These are phyloP conservation scores for Polydesmus complanatus DNA, from an alignment of 2,888 invertebrate species.

Conservation along the genomic window DNA sequence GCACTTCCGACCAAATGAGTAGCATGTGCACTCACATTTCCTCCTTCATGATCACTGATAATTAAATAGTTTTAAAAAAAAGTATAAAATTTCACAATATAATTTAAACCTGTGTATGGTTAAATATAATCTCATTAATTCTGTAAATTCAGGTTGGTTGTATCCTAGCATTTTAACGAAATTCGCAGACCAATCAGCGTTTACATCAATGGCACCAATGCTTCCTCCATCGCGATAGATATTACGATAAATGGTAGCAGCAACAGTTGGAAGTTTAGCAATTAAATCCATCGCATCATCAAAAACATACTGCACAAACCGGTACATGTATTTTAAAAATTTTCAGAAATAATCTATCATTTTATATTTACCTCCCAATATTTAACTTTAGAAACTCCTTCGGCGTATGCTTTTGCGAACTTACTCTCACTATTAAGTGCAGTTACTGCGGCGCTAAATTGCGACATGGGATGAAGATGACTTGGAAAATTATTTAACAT, in stretches of 20 bases:
- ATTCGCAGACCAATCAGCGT: constrained; percentile 86
- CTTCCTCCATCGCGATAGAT: constrained; percentile 68
- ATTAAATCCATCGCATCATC: constrained; percentile 92
- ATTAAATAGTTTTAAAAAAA: constrained; percentile 14
- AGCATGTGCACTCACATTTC: constrained; percentile 90
- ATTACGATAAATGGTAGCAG: constrained; percentile 87
- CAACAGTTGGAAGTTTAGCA: constrained; percentile 84
- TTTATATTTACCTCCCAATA: constrained; percentile 64
- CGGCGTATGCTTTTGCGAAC: constrained; percentile 76
- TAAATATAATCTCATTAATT: constrained; percentile 81
- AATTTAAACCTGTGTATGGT: constrained; percentile 61
- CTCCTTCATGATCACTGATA: constrained; percentile 83
- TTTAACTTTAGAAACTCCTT: constrained; percentile 72
- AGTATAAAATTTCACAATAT: not conserved
- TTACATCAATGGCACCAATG: constrained; percentile 73
- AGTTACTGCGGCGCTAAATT: constrained; percentile 79
- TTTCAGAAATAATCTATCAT: not conserved
- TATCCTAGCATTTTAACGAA: constrained; percentile 85
- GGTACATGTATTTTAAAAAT: not conserved
- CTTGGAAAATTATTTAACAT: constrained; percentile 83
- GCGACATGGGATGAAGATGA: constrained; percentile 86
- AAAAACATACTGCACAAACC: constrained; percentile 48
- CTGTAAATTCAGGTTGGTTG: constrained; percentile 60
- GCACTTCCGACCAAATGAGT: constrained; percentile 88
- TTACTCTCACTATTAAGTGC: constrained; percentile 82